phyloP scores from a whole-genome alignment of 2,113 vertebrate genomes.

The Python bivittatus region DNA sequence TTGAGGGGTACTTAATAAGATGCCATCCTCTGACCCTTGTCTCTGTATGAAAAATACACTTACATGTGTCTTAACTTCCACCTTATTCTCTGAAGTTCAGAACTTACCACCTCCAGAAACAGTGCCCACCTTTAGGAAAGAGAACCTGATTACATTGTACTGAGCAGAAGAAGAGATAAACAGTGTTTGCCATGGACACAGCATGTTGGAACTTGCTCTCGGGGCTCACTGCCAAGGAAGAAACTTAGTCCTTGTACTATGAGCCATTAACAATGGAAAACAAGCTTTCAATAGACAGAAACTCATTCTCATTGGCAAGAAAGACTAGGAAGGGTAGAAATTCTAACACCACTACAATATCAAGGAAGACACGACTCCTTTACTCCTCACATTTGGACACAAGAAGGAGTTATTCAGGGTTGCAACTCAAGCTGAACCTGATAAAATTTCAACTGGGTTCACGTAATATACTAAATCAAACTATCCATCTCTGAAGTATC shows the following conservation, averaged over 20 bases:
- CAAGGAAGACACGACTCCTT: neutral
- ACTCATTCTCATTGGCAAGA: neutral
- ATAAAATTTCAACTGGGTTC: neutral
- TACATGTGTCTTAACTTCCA: neutral
- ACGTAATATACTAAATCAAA: neutral
- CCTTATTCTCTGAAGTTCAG: neutral
- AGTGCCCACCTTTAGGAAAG: neutral
- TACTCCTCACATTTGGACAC: neutral
- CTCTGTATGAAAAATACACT: neutral
- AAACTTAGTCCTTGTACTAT: neutral
- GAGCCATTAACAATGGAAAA: neutral
- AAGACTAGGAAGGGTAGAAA: neutral
- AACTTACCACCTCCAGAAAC: slow-evolving; percentile 34
- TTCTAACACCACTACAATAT: neutral
- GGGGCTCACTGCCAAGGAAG: accelerated
- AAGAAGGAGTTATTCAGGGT: neutral
- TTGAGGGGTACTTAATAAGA: neutral
- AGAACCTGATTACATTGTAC: neutral
- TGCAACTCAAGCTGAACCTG: neutral
- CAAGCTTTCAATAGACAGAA: neutral
- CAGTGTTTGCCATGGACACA: slow-evolving; percentile 43
- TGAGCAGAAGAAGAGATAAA: neutral
- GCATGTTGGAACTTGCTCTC: neutral
- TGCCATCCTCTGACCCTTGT: neutral
- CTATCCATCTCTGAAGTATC: neutral